Base-by-base conservation (phyloP, 1,140 invertebrate species). In the Colletes gigas region DNA sequence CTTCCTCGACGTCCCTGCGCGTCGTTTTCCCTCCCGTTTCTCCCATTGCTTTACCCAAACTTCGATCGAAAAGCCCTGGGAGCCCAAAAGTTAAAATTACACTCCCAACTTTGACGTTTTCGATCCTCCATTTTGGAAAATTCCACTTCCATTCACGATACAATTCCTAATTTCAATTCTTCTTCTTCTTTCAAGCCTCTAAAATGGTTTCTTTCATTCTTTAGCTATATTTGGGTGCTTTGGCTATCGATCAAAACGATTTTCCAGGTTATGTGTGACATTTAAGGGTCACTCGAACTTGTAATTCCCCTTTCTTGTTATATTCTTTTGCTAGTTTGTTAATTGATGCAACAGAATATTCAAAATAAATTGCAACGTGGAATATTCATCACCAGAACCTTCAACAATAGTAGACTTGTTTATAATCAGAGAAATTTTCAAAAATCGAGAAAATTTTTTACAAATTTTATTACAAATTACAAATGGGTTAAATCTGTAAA, bases 251-350 rank as follows among this genome's bases (percentile, higher is more conserved):
- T 30, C 30, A 2, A 2, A 30, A 30, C 30, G 30, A 1, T 30
- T 30, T 30, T 2, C 30, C 30, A 50, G n/a, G 62, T 30, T 63
- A 55, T 65, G 73, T 70, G 59, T 87, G 84, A 87, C 71, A 83
- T 87, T 87, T 86, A 87, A 85, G 66, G 80, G 71, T 83, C 69
- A 86, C 78, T 81, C 62, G 72, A 57, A 68, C 83, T 30, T 30
- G 69, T 80, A 86, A 86, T 86, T 80, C 78, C 76, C 84, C 81
- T 86, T 86, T 86, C 71, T 86, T 84, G 83, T 86, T 86, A 86
- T 71, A 75, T 72, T 82, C 76, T 79, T 86, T 86, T 66, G 86
- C 68, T 9, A 81, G 84, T 86, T 86, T 69, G 73, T 60, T 69
- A 78, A 85, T 78, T 70, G 70, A 57, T 39, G 72, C 79, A 60